A percentile compares a stretch with the other conserved stretches of the same genome.
These are phyloP conservation scores for Choristoneura fumiferana DNA, from an alignment of 1,140 invertebrate genomes.

Conservation along the genomic window DNA sequence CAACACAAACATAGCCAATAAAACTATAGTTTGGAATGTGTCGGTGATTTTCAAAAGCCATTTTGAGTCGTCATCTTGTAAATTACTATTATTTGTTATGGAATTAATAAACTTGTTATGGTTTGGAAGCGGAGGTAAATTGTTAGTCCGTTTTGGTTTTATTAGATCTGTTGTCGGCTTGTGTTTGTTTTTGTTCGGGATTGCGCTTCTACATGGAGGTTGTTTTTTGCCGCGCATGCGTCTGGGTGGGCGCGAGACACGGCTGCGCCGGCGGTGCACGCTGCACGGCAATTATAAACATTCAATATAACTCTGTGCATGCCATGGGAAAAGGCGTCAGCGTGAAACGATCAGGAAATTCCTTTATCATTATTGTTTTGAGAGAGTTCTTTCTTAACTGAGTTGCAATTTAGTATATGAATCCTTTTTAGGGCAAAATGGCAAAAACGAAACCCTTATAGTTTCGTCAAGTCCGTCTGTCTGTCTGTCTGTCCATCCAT, in stretches of 20 bases:
- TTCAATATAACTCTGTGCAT: constrained; percentile 39
- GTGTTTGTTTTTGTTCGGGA: constrained; percentile 71
- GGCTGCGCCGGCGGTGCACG: constrained; percentile 52
- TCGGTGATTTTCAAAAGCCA: constrained; percentile 67
- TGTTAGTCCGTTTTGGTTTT: constrained; percentile 65
- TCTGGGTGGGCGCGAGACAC: constrained; percentile 71
- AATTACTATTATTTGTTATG: constrained; percentile 75
- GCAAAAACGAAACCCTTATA: too few relatives aligned
- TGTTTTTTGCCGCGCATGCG: constrained; percentile 56
- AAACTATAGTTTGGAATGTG: constrained; percentile 63
- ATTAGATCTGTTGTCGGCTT: constrained; percentile 69
- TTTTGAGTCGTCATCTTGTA: constrained; percentile 65
- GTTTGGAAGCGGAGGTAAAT: constrained; percentile 70
- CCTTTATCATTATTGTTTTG: constrained; percentile 43
- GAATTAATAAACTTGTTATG: constrained; percentile 77
- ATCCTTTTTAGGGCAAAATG: too few relatives aligned
- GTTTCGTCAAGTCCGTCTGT: too few relatives aligned
- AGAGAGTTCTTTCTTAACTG: background rate
- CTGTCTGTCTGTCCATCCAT: too few relatives aligned
- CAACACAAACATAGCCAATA: constrained; percentile 54
- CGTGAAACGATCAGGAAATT: constrained; percentile 61
- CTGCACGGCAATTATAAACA: constrained; percentile 50
- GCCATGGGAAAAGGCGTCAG: constrained; percentile 53
- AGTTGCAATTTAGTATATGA: background rate
- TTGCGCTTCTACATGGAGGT: constrained; percentile 40